These are phyloP conservation scores for Pterois miles DNA, from an alignment of 2,797 vertebrate species.

Conservation along the genomic window DNA sequence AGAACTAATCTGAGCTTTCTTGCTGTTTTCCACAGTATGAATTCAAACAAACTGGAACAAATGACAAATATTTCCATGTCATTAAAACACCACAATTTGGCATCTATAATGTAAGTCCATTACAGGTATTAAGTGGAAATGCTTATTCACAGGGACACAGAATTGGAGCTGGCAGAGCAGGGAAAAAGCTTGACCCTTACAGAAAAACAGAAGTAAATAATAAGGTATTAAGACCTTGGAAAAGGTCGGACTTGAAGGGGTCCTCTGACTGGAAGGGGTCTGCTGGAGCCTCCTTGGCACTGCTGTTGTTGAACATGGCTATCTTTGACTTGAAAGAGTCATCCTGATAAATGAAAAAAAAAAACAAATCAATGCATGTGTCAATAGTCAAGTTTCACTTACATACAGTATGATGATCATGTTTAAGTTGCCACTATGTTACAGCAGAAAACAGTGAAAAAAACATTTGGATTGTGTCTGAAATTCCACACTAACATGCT, in stretches of 20 bases:
- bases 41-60: background rate
- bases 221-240: slow-evolving; percentile 86
- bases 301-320: slow-evolving; percentile 88
- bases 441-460: background rate
- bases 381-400: background rate
- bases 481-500: no score
- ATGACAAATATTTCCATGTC: slow-evolving; percentile 5
- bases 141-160: background rate
- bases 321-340: slow-evolving; percentile 91
- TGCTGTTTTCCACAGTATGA: slow-evolving; percentile 5
- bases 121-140: slow-evolving; percentile 1
- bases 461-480: background rate
- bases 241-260: slow-evolving; percentile 93
- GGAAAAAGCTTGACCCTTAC: background rate
- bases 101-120: background rate
- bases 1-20: background rate
- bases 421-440: background rate
- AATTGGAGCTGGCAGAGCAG: background rate
- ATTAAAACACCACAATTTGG: background rate
- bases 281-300: slow-evolving; percentile 77
- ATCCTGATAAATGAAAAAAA: slow-evolving; percentile 77
- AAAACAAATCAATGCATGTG: background rate
- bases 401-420: background rate
- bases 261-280: slow-evolving; percentile 97
- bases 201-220: background rate